Evolutionary conservation across 2,113 vertebrate species (phyloP).

Genomic region (Rhinopomastus cyanomelas): DNA sequence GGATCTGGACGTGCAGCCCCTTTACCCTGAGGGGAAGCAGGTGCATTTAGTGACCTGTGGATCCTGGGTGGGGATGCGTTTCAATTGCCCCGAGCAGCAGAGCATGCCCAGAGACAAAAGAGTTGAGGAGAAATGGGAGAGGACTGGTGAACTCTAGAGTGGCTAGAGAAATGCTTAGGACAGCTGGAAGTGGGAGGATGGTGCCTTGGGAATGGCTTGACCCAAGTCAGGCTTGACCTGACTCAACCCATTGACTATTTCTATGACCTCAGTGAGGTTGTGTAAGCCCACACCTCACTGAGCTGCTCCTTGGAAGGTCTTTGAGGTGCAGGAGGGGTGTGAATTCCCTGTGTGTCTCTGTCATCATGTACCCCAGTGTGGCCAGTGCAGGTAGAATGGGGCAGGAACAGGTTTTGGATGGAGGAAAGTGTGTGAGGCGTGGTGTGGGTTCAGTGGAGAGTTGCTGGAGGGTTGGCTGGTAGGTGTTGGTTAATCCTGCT

Average conservation of each 20-base stretch:
- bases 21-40: not conserved
- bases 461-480: not conserved
- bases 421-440: not conserved
- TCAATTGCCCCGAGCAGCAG: not conserved
- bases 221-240: not conserved
- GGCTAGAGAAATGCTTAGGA: not conserved
- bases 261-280: not conserved
- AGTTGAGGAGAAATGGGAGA: not conserved
- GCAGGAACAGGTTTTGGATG: not conserved
- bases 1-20: not conserved
- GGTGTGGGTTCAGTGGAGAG: not conserved
- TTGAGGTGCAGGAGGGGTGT: not conserved
- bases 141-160: not conserved
- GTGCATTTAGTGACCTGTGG: not conserved
- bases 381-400: not conserved
- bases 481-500: not conserved
- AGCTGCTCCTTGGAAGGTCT: not conserved
- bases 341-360: not conserved
- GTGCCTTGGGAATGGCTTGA: not conserved
- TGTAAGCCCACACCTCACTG: not conserved
- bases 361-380: accelerated
- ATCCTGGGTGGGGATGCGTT: not conserved
- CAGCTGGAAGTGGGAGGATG: not conserved
- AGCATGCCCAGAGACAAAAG: not conserved
- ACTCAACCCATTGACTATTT: not conserved